phyloP scores from a whole-genome alignment of 2,797 vertebrate species.

The Bucorvus abyssinicus region DNA sequence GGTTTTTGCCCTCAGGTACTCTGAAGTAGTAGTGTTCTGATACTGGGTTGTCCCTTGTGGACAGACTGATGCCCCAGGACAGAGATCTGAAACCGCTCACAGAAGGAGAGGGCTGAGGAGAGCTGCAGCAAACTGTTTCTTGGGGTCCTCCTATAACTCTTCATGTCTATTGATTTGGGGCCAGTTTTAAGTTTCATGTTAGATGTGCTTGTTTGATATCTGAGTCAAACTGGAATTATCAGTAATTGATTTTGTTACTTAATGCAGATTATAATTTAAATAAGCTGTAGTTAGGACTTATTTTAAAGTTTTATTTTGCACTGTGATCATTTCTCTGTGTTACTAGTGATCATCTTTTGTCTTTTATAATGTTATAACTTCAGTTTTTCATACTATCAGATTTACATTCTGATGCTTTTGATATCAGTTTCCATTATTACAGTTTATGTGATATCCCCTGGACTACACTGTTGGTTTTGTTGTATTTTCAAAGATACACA shows the following conservation, averaged over 20 bases:
- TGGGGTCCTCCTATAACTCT: neutral
- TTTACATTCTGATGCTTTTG: conserved; percentile 26
- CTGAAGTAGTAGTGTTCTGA: neutral
- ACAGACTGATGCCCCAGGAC: neutral
- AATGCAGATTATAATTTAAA: neutral
- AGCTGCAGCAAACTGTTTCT: neutral
- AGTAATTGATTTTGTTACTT: neutral
- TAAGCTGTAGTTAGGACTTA: neutral
- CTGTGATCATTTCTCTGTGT: neutral
- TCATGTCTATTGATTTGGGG: neutral
- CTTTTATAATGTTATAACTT: conserved; percentile 35
- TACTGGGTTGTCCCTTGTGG: neutral
- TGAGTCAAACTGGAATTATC: neutral
- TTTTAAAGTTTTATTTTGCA: conserved; percentile 20
- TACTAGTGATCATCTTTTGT: conserved; percentile 16
- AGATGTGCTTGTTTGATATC: neutral
- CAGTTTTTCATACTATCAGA: neutral
- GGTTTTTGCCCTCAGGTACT: neutral
- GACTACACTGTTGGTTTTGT: neutral
- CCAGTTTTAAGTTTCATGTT: neutral
- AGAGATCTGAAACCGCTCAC: neutral
- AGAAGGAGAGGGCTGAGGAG: neutral
- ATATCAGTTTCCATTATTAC: conserved; percentile 11
- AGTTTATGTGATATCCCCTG: neutral
- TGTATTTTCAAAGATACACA: neutral